Percentiles rank a stretch among this genome's conserved stretches.
These are phyloP conservation scores for Drosophila algonquin DNA, from an alignment of 2,888 invertebrate genomes.

Conservation along the genomic window DNA sequence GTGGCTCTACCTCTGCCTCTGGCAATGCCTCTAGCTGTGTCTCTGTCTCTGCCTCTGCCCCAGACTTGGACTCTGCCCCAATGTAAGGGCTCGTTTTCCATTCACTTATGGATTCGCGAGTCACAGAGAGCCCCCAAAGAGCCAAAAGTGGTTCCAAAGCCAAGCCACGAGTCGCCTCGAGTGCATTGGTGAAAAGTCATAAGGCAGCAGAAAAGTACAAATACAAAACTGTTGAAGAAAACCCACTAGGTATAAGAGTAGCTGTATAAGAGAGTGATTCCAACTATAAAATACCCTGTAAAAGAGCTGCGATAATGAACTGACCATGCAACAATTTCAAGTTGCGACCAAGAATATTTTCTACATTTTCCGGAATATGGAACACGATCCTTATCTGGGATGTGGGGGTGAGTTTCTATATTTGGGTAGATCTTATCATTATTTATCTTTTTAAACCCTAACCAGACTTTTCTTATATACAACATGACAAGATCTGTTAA, in stretches of 20 bases:
- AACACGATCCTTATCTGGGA: no score
- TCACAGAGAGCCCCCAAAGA: constrained; percentile 14
- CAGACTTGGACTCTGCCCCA: constrained; percentile 22
- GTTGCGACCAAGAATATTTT: no score
- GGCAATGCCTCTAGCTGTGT: constrained; percentile 31
- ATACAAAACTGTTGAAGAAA: constrained; percentile 31
- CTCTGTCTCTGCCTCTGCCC: constrained; percentile 9
- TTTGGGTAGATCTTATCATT: no score
- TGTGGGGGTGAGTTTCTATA: no score
- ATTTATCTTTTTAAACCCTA: no score
- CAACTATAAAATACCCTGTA: background rate
- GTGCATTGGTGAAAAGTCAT: constrained; percentile 78
- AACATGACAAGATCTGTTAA: no score
- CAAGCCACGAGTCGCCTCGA: constrained; percentile 40
- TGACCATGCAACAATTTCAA: no score
- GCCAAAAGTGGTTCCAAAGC: constrained; percentile 38
- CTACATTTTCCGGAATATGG: no score
- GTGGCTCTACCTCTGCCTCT: constrained; percentile 15
- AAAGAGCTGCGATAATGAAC: background rate
- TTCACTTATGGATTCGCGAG: constrained; percentile 61
- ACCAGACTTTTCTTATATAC: no score
- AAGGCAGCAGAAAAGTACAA: constrained; percentile 49
- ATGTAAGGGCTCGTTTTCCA: constrained; percentile 31
- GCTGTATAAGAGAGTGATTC: background rate
- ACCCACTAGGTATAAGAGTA: no score